Conservation (phyloP, 2,113 vertebrate genomes). For the Cheilinus undulatus region DNA sequence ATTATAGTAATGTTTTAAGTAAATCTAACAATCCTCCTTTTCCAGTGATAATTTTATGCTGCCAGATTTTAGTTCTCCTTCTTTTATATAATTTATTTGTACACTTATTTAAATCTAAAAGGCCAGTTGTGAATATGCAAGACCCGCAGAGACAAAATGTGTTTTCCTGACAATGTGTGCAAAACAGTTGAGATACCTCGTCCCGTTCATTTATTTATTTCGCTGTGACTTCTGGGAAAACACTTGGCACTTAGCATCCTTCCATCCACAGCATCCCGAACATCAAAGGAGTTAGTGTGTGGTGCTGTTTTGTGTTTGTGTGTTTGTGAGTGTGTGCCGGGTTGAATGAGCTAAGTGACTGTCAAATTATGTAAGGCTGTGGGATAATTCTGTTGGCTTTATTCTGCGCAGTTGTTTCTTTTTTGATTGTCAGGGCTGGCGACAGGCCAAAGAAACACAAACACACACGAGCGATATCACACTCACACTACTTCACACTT, state of each 20-base stretch:
- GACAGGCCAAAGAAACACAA: constrained; percentile 41
- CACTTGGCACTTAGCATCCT: constrained; percentile 61
- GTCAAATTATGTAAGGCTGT: constrained; percentile 75
- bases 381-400: constrained; percentile 69
- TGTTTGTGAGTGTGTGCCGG: constrained; percentile 33
- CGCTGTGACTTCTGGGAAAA: constrained; percentile 59
- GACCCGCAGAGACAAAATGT: constrained; percentile 42
- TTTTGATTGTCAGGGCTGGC: constrained; percentile 64
- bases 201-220: constrained; percentile 67
- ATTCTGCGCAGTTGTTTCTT: constrained; percentile 59
- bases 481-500: neutral
- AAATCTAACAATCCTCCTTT: too few relatives aligned
- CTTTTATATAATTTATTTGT: constrained; percentile 7
- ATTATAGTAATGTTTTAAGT: too few relatives aligned
- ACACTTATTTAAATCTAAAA: constrained; percentile 36
- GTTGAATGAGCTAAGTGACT: constrained; percentile 73
- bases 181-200: constrained; percentile 37
- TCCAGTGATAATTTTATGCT: too few relatives aligned
- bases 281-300: constrained; percentile 44
- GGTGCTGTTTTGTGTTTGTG: constrained; percentile 1
- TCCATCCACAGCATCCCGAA: constrained; percentile 51
- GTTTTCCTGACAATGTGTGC: constrained; percentile 35
- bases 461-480: constrained; percentile 12
- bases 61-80: constrained; percentile 9
- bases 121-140: constrained; percentile 33